Base-by-base conservation (phyloP, 2,888 invertebrate genomes). In the Drosophila helvetica region DNA sequence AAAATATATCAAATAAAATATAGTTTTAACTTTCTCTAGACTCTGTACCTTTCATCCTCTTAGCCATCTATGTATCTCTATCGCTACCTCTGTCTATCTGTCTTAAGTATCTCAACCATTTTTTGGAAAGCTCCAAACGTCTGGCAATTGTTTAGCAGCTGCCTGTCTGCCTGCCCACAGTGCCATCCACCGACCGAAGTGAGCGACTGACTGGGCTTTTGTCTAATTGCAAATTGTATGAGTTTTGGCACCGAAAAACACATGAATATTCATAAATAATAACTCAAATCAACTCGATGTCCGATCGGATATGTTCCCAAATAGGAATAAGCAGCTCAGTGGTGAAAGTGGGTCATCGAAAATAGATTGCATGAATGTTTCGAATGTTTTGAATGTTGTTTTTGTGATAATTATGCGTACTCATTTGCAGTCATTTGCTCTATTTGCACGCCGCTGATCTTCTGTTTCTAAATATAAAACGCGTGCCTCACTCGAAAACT, bases 261-360 rank as follows among this genome's bases (percentile, higher is more conserved):
- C 61, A 70, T 75, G 58, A 57, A 72, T 82, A 79, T 82, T 80
- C 76, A 79, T 73, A 69, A 67, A 69, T 59, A 71, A 71, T 52
- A 63, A 66, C 70, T 57, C 59, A 2, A 17, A 22, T 30, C 52
- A 43, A 19, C 15, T 50, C 9, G 38, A 38, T n/a, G 38, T 38
- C 38, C 15, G n/a, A 38, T 25, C 50, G 19, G 48, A 57, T 56
- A 54, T 59, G 52, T 56, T 64, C 86, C 88, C 69, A 80, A 82
- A 77, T 86, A 80, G 82, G 88, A 65, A 83, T 84, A 83, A 83
- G 88, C 83, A 59, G 88, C 57, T 65, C 56, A 25, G 50, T 15
- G 69, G 83, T 78, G 83, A 84, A 84, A 84, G 83, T 84, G 87
- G 89, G 89, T 88, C 89, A 75, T 47, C 74, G 12, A n/a, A 75